Conservation (phyloP, 2,113 vertebrate genomes). For the Mirza zaza region DNA sequence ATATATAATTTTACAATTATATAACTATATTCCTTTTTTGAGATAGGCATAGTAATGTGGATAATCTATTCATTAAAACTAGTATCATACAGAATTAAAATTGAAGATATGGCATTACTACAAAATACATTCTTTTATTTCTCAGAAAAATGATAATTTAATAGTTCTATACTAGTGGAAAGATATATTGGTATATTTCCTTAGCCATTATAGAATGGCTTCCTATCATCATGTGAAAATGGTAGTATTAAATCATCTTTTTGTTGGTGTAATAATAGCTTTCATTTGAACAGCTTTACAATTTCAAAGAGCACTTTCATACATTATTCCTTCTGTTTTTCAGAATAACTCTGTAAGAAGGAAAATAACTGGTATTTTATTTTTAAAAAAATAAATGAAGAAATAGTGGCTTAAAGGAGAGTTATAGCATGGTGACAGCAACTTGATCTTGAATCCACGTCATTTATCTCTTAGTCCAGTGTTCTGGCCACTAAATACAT, state of each 20-base stretch:
- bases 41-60: not conserved
- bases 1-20: not conserved
- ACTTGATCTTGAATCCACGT: not conserved
- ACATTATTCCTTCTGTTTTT: not conserved
- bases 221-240: not conserved
- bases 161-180: not conserved
- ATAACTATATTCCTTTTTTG: not conserved
- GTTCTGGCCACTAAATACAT: not conserved
- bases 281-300: slow-evolving; percentile 21
- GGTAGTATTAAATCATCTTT: slow-evolving; percentile 1
- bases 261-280: not conserved
- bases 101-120: not conserved
- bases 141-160: not conserved
- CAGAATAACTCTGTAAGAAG: not conserved
- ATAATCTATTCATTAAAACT: slow-evolving; percentile 21
- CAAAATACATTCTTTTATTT: not conserved
- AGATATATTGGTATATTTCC: not conserved
- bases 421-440: not conserved
- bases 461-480: not conserved
- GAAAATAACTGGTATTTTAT: not conserved
- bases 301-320: not conserved
- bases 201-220: not conserved
- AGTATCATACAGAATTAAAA: not conserved
- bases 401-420: not conserved
- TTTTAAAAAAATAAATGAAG: not conserved